phyloP scores from a whole-genome alignment of 1,140 invertebrate species.

The Orussus abietinus region DNA sequence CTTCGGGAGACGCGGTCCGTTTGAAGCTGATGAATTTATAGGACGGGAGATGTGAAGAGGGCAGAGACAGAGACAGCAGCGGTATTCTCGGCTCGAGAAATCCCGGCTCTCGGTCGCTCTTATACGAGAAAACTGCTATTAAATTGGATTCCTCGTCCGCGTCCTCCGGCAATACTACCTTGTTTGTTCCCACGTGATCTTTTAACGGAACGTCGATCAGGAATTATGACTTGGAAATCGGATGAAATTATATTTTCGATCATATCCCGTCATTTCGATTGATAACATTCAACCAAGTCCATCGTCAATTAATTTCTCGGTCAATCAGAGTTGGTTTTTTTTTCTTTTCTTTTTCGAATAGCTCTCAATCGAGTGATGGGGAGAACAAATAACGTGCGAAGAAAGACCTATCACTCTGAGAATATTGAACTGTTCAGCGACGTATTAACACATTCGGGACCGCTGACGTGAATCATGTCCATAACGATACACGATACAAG shows the following conservation, averaged over 20 bases:
- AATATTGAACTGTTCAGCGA: too few species aligned
- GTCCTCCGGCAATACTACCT: slow-evolving; percentile 25
- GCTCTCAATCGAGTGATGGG: too few species aligned
- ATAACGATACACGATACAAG: too few species aligned
- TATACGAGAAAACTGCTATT: slow-evolving; percentile 39
- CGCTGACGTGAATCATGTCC: too few species aligned
- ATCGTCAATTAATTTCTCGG: neutral
- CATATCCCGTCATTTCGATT: neutral
- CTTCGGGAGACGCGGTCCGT: too few species aligned
- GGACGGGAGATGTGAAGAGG: slow-evolving; percentile 12
- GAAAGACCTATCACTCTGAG: too few species aligned
- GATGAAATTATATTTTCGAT: slow-evolving; percentile 29
- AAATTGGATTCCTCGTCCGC: slow-evolving; percentile 39
- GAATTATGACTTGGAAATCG: too few species aligned
- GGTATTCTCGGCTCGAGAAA: neutral
- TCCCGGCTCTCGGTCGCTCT: slow-evolving; percentile 27
- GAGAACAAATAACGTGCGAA: too few species aligned
- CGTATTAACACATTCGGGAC: too few species aligned
- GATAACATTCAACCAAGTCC: neutral
- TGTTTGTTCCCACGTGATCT: slow-evolving; percentile 36
- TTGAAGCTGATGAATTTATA: neutral
- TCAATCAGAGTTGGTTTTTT: neutral
- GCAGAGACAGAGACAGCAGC: slow-evolving; percentile 16
- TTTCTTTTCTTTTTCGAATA: too few species aligned
- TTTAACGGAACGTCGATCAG: slow-evolving; percentile 19